Base-by-base conservation (phyloP, 2,888 invertebrate species). In the Drosophila kuntzei region DNA sequence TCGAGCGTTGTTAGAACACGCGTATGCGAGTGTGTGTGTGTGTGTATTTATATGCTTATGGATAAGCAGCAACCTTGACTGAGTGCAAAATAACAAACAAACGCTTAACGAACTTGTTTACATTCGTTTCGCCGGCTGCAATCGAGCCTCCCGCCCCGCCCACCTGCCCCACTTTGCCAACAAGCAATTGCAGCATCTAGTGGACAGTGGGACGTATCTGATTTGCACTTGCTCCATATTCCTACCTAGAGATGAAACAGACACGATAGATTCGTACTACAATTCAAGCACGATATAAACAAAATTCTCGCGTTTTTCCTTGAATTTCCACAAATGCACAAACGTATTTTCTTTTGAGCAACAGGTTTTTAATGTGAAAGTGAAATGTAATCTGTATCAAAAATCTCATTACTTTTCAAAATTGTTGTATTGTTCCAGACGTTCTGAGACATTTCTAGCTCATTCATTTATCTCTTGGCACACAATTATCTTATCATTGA, bases 41-140 rank as follows among this genome's bases (percentile, higher is more conserved):
- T 43, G 34, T 53, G 29, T 61, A 61, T 53, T 25, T 25, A 34
- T 25, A 44, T 41, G 34, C 16, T 25, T 57, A 16, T 41, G 41
- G 22, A 58, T 43, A 43, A 29, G n/a, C 41, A 44, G 66, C 64
- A 87, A 71, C 84, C 89, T 88, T 80, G 87, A 77, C 53, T 80
- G 64, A 77, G 68, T 83, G 84, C 75, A 83, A 63, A 72, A 58
- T 62, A 68, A 76, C 72, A 75, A 70, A 67, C 49, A 69, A 41
- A 49, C 54, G 65, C 70, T 76, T 87, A 87, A 89, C 79, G 87
- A 87, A 87, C 87, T 89, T 85, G 84, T 89, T 85, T 89, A 89
- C 87, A 70, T 81, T 74, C 60, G 63, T 58, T 65, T 59, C 49
- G 72, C 84, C 84, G 89, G 89, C 64, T 74, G 61, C 61, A 70